These are phyloP conservation scores for Diadophis punctatus DNA, from an alignment of 2,113 vertebrate genomes.

Conservation along the genomic window DNA sequence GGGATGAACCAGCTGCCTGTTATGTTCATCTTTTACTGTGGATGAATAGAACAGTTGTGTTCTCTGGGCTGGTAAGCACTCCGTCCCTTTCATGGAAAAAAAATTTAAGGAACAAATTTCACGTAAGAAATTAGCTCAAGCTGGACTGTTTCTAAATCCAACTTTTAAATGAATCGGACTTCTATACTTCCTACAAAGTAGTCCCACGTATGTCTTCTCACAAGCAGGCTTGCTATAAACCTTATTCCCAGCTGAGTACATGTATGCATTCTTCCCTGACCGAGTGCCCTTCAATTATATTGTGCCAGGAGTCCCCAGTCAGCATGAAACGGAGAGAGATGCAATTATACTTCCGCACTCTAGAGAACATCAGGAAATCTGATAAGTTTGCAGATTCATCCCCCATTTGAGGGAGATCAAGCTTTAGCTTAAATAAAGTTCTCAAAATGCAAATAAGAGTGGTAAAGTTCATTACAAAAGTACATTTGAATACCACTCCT, in stretches of 20 bases:
- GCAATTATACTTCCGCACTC: not conserved
- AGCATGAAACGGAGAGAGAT: not conserved
- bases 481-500: no score
- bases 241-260: not conserved
- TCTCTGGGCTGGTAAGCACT: not conserved
- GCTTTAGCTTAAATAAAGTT: not conserved
- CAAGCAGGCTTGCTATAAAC: no score
- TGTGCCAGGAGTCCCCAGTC: not conserved
- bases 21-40: not conserved
- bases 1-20: constrained; percentile 13
- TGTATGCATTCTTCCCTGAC: not conserved
- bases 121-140: not conserved
- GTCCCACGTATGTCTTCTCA: not conserved
- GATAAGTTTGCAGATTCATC: not conserved
- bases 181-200: not conserved
- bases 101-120: not conserved
- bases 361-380: not conserved
- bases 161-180: not conserved
- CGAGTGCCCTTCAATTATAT: not conserved
- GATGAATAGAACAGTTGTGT: constrained; percentile 8
- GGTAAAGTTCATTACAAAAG: not conserved
- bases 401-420: not conserved
- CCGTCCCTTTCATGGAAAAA: not conserved
- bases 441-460: not conserved
- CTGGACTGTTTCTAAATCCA: not conserved